Evolutionary conservation across 1,140 invertebrate species (phyloP).

Genomic region (Oppia nitens): DNA sequence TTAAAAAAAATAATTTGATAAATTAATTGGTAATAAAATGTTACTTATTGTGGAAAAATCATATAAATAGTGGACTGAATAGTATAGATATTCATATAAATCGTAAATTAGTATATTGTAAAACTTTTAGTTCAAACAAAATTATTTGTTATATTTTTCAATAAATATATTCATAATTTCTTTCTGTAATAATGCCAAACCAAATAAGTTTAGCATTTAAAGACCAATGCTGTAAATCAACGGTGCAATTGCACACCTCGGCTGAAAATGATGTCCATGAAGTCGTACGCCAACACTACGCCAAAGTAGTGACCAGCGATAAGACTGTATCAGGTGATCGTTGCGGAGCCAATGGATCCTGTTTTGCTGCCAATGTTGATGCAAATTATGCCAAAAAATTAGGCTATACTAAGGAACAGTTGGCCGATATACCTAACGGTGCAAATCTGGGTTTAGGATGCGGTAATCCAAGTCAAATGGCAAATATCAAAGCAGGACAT

Average conservation of each 20-base stretch:
- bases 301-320: neutral
- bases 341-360: neutral
- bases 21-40: no score
- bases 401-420: neutral
- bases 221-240: no score
- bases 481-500: neutral
- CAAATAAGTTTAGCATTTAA: no score
- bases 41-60: no score
- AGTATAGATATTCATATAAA: no score
- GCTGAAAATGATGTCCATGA: neutral
- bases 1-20: no score
- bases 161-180: no score
- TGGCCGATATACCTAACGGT: neutral
- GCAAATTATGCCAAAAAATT: neutral
- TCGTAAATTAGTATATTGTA: no score
- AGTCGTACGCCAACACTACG: slow-evolving; percentile 3
- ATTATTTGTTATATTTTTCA: no score
- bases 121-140: no score
- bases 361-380: neutral
- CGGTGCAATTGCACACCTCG: neutral
- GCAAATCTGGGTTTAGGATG: neutral
- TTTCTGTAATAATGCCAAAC: no score
- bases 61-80: no score
- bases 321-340: neutral
- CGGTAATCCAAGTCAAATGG: neutral